Evolutionary conservation across 2,888 invertebrate species (phyloP).

Genomic region (Bellardia pandia): DNA sequence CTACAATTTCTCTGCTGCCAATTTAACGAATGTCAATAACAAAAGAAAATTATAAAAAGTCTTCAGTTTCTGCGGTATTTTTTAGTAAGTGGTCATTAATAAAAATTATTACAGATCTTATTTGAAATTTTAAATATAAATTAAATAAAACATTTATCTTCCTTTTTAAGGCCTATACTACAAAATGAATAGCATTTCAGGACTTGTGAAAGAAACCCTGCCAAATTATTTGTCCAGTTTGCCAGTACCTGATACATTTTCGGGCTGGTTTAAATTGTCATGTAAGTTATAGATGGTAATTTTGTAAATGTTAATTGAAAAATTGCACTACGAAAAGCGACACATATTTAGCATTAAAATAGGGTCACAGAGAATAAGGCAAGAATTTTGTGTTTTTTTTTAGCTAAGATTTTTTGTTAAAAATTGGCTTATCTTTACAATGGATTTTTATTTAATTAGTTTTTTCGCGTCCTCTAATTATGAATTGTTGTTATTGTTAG

Average conservation of each 20-base stretch:
- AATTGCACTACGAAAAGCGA: not conserved
- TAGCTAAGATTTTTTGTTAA: not conserved
- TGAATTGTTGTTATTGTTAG: not conserved
- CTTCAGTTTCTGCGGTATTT: constrained; percentile 52
- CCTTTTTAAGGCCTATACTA: constrained; percentile 4
- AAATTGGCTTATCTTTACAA: not conserved
- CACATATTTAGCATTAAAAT: not conserved
- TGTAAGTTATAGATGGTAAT: constrained; percentile 87
- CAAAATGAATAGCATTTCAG: constrained; percentile 90
- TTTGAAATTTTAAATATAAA: no score
- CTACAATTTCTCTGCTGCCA: not conserved
- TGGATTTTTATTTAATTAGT: constrained; percentile 33
- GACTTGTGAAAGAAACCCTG: constrained; percentile 90
- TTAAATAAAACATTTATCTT: not conserved
- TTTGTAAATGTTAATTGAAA: not conserved
- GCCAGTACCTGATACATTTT: constrained; percentile 92
- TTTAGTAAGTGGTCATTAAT: constrained; percentile 41
- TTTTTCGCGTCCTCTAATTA: not conserved
- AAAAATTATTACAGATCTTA: not conserved
- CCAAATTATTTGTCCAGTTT: constrained; percentile 93
- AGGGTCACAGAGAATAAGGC: not conserved
- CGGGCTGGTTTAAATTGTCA: constrained; percentile 94
- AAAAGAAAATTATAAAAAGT: constrained; percentile 26
- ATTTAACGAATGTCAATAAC: constrained; percentile 48
- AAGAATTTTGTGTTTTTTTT: not conserved